Conservation (phyloP, 2,888 invertebrate species). For the Volucella bombylans region DNA sequence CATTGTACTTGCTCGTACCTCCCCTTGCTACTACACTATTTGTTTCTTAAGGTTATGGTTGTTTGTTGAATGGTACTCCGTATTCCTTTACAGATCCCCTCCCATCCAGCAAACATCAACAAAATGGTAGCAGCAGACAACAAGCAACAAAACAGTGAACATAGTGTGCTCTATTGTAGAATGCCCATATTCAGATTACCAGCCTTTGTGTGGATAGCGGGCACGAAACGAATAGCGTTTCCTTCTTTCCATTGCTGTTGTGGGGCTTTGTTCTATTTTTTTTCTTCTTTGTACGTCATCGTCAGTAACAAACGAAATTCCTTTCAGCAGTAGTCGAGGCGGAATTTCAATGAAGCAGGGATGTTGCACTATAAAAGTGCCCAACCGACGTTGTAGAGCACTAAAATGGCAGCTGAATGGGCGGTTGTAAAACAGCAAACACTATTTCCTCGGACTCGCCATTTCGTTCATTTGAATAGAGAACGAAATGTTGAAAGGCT, state of each 20-base stretch:
- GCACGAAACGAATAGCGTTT: constrained; percentile 5
- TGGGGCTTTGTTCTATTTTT: neutral
- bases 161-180: constrained; percentile 36
- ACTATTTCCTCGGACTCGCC: neutral
- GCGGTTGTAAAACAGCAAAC: constrained; percentile 6
- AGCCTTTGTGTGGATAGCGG: constrained; percentile 46
- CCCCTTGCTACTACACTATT: constrained; percentile 22
- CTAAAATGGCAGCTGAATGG: constrained; percentile 27
- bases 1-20: too few relatives aligned
- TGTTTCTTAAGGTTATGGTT: constrained; percentile 60
- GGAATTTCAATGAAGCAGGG: constrained; percentile 56
- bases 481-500: neutral
- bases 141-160: constrained; percentile 1
- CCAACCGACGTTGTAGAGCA: constrained; percentile 15
- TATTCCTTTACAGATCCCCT: constrained; percentile 58
- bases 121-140: constrained; percentile 23
- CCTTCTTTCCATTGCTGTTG: too few relatives aligned
- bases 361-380: constrained; percentile 45
- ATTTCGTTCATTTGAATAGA: constrained; percentile 11
- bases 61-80: constrained; percentile 61
- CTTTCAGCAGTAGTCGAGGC: constrained; percentile 59
- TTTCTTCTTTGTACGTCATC: neutral
- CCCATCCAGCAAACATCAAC: constrained; percentile 64
- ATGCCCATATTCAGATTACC: constrained; percentile 66
- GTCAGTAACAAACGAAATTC: constrained; percentile 60